phyloP scores from a whole-genome alignment of 2,888 invertebrate species.

The Aphidoletes aphidimyza region DNA sequence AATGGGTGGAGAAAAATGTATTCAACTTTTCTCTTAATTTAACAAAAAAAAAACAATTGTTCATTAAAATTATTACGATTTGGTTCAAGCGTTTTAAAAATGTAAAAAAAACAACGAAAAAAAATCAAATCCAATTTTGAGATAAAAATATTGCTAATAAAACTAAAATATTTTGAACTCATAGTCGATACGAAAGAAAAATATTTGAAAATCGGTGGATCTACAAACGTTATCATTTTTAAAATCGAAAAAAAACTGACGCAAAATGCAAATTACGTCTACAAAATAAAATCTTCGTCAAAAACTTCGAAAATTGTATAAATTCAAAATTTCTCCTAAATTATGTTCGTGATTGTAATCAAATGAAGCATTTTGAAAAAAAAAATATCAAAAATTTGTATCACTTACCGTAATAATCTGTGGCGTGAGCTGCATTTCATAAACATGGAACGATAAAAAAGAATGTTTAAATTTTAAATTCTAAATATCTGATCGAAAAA shows the following conservation, averaged over 20 bases:
- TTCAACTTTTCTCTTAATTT: neutral
- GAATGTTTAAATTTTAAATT: neutral
- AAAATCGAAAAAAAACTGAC: neutral
- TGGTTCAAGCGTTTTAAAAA: slow-evolving; percentile 16
- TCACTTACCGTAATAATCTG: slow-evolving; percentile 99
- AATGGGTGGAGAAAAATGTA: slow-evolving; percentile 49
- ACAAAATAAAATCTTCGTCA: slow-evolving; percentile 7
- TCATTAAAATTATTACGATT: neutral
- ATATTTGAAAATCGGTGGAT: neutral
- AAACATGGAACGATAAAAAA: slow-evolving; percentile 23
- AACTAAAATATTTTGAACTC: neutral
- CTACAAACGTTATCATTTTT: neutral
- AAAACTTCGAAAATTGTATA: neutral
- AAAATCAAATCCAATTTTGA: too few relatives aligned
- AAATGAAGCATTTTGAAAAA: neutral
- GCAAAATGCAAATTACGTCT: slow-evolving; percentile 28
- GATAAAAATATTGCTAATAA: neutral
- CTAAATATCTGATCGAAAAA: neutral
- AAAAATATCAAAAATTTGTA: neutral
- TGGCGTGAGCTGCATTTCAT: slow-evolving; percentile 83
- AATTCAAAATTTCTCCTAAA: slow-evolving; percentile 6
- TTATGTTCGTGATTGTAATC: neutral
- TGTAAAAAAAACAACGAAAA: too few relatives aligned
- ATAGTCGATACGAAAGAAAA: neutral
- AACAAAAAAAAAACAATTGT: neutral